Evolutionary conservation across 1,140 invertebrate genomes (phyloP).

Genomic region (Bicyclus anynana): DNA sequence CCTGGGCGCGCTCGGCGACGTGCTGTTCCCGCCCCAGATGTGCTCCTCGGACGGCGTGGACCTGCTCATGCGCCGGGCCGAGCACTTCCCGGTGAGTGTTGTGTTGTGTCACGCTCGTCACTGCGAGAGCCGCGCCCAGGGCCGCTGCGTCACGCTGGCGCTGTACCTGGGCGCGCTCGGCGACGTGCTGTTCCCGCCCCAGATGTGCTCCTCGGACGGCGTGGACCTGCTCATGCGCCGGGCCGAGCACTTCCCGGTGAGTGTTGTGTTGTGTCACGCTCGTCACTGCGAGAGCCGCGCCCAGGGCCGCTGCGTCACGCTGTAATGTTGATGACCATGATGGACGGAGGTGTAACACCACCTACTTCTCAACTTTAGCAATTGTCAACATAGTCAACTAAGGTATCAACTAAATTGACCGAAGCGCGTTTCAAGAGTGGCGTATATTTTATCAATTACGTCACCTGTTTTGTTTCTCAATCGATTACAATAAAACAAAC

Average conservation of each 20-base stretch:
- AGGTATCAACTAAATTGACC: too few species aligned
- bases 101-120: too few species aligned
- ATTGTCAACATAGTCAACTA: too few species aligned
- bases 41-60: constrained; percentile 78
- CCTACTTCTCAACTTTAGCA: too few species aligned
- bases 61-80: constrained; percentile 81
- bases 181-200: constrained; percentile 80
- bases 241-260: constrained; percentile 81
- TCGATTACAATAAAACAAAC: too few species aligned
- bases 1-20: constrained; percentile 79
- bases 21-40: constrained; percentile 79
- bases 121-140: constrained; percentile 51
- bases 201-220: constrained; percentile 74
- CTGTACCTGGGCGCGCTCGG: constrained; percentile 80
- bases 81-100: constrained; percentile 81
- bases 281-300: constrained; percentile 55
- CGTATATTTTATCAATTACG: too few species aligned
- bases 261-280: too few species aligned
- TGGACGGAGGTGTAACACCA: too few species aligned
- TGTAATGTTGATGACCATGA: too few species aligned
- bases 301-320: constrained; percentile 65
- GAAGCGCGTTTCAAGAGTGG: too few species aligned
- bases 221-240: constrained; percentile 83
- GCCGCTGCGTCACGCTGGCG: constrained; percentile 77
- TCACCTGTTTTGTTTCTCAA: too few species aligned